phyloP scores from a whole-genome alignment of 2,888 invertebrate genomes.

The Dorcus parallelipipedus region DNA sequence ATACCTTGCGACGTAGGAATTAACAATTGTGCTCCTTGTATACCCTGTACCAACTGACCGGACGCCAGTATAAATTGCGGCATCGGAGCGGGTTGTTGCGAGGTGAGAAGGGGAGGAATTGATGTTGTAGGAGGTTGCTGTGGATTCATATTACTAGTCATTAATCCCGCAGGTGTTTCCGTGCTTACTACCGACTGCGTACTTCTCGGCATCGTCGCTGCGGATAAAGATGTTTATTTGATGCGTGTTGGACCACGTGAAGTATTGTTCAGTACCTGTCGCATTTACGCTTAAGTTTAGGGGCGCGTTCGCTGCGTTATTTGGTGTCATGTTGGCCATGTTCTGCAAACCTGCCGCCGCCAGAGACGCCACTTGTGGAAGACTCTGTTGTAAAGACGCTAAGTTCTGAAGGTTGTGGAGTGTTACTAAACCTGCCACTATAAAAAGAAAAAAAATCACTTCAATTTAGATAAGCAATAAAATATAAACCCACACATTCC shows the following conservation, averaged over 20 bases:
- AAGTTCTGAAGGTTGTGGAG: conserved; percentile 78
- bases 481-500: too few relatives aligned
- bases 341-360: conserved; percentile 61
- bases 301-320: conserved; percentile 64
- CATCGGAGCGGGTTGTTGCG: conserved; percentile 68
- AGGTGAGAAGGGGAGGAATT: conserved; percentile 57
- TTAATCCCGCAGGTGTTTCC: conserved; percentile 23
- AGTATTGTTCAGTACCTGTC: conserved; percentile 18
- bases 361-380: conserved; percentile 58
- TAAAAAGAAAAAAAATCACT: conserved; percentile 24
- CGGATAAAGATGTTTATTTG: background rate
- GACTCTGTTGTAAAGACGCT: conserved; percentile 68
- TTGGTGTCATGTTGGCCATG: conserved; percentile 44
- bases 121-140: conserved; percentile 41
- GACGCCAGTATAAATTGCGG: conserved; percentile 90
- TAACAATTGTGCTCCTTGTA: conserved; percentile 89
- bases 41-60: conserved; percentile 87
- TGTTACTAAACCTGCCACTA: conserved; percentile 72
- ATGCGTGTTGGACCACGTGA: background rate
- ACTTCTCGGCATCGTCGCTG: conserved; percentile 17
- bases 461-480: too few relatives aligned
- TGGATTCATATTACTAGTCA: conserved; percentile 26
- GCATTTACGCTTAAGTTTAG: conserved; percentile 77
- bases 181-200: conserved; percentile 14
- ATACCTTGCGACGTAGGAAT: conserved; percentile 94